These are phyloP conservation scores for Leptobrachium ailaonicum DNA, from an alignment of 2,113 vertebrate species.

Conservation along the genomic window DNA sequence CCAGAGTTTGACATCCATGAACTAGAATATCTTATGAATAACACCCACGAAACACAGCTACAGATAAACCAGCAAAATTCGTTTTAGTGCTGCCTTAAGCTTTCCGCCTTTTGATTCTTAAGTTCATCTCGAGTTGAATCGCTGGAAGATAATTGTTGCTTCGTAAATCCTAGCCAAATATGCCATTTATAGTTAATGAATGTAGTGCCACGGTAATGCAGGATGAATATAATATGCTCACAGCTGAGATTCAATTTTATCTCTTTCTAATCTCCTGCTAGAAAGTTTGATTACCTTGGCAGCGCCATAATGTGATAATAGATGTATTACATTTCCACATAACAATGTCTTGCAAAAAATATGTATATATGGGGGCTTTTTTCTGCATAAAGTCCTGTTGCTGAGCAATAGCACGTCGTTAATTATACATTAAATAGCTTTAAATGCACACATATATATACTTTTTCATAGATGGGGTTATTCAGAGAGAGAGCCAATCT, in stretches of 20 bases:
- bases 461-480: too few relatives aligned
- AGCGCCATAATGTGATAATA: constrained; percentile 12
- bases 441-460: background rate
- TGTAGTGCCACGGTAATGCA: constrained; percentile 8
- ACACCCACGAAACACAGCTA: too few relatives aligned
- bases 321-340: constrained; percentile 11
- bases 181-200: background rate
- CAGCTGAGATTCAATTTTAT: constrained; percentile 30
- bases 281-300: constrained; percentile 7
- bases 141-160: background rate
- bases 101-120: background rate
- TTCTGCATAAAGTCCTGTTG: constrained; percentile 7
- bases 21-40: too few relatives aligned
- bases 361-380: background rate
- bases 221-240: constrained; percentile 18
- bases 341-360: constrained; percentile 12
- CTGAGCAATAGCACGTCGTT: background rate
- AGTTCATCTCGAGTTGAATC: constrained; percentile 12
- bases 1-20: too few relatives aligned
- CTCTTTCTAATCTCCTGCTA: constrained; percentile 11
- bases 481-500: too few relatives aligned
- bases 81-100: too few relatives aligned
- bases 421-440: constrained; percentile 6
- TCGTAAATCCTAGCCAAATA: constrained; percentile 1
- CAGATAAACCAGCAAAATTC: too few relatives aligned